These are phyloP conservation scores for Pelmatolapia mariae DNA, from an alignment of 2,113 vertebrate genomes.

Conservation along the genomic window DNA sequence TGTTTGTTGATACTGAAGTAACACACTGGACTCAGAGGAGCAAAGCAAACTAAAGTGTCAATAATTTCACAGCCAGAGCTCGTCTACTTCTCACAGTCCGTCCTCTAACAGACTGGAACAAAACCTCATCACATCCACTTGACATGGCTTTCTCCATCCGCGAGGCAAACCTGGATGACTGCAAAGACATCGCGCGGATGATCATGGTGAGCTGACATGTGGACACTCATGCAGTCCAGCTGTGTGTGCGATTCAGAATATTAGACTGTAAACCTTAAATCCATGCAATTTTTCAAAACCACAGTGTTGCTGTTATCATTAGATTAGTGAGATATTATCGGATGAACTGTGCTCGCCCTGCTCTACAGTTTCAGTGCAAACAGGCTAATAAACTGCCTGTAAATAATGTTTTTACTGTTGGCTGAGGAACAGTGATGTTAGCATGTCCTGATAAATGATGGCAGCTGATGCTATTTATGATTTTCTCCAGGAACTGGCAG, in stretches of 20 bases:
- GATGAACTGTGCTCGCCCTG: background rate
- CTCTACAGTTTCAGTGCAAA: background rate
- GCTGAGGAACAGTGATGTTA: background rate
- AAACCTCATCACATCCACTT: background rate
- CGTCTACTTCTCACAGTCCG: rapidly evolving
- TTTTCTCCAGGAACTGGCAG: constrained; percentile 59
- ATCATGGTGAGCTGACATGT: constrained; percentile 53
- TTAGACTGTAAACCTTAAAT: background rate
- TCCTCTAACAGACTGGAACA: rapidly evolving
- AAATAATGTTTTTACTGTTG: background rate
- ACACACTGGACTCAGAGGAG: background rate
- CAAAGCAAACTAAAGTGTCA: background rate
- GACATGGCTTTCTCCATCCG: constrained; percentile 66
- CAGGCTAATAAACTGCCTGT: background rate
- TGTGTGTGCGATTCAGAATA: too few relatives aligned
- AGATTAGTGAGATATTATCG: background rate
- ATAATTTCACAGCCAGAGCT: background rate
- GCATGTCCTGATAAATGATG: background rate
- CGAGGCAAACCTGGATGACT: constrained; percentile 65
- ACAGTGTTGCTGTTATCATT: background rate
- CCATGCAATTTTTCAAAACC: background rate
- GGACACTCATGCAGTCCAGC: background rate
- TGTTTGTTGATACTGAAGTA: background rate
- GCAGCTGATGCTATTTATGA: background rate
- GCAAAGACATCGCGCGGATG: constrained; percentile 72